Percentiles rank a stretch among this genome's conserved stretches.
Evolutionary conservation across 2,113 vertebrate genomes (phyloP).

Genomic region (Podiceps cristatus): DNA sequence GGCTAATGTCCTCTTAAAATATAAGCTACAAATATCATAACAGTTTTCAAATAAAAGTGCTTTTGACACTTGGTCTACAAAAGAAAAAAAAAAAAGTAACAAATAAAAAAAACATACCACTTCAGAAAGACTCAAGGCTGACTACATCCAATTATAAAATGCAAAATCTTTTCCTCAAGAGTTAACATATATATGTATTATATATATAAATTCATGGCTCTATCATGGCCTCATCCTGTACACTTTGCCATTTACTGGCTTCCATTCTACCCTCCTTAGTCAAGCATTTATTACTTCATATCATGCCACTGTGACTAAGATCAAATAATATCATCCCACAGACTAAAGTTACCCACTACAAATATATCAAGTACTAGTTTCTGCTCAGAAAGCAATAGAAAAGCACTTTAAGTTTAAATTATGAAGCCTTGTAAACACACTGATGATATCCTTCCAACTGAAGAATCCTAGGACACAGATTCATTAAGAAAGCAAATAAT

Average conservation of each 20-base stretch:
- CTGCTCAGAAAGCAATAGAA: constrained; percentile 67
- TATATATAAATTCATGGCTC: constrained; percentile 76
- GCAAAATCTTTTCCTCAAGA: constrained; percentile 71
- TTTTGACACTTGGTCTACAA: constrained; percentile 71
- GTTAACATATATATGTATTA: constrained; percentile 74
- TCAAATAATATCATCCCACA: constrained; percentile 55
- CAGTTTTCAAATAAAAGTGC: constrained; percentile 76
- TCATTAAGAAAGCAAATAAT: constrained; percentile 28
- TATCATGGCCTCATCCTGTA: constrained; percentile 66
- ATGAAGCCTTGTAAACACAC: constrained; percentile 63
- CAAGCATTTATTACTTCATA: constrained; percentile 51
- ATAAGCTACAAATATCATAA: constrained; percentile 68
- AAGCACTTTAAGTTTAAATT: constrained; percentile 62
- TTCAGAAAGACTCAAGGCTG: constrained; percentile 68
- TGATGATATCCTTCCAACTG: constrained; percentile 23
- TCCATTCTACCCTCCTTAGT: constrained; percentile 63
- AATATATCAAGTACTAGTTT: constrained; percentile 54
- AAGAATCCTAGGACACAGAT: constrained; percentile 3
- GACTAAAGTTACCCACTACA: constrained; percentile 50
- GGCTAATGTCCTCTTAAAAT: constrained; percentile 74
- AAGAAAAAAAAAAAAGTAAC: constrained; percentile 9
- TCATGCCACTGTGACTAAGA: constrained; percentile 52
- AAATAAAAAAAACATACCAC: constrained; percentile 59
- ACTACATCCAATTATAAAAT: constrained; percentile 76
- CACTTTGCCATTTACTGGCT: constrained; percentile 57